A percentile compares a stretch with the other conserved stretches of the same genome.
phyloP scores from a whole-genome alignment of 2,888 invertebrate genomes.

The Leptinotarsa peninsularis region DNA sequence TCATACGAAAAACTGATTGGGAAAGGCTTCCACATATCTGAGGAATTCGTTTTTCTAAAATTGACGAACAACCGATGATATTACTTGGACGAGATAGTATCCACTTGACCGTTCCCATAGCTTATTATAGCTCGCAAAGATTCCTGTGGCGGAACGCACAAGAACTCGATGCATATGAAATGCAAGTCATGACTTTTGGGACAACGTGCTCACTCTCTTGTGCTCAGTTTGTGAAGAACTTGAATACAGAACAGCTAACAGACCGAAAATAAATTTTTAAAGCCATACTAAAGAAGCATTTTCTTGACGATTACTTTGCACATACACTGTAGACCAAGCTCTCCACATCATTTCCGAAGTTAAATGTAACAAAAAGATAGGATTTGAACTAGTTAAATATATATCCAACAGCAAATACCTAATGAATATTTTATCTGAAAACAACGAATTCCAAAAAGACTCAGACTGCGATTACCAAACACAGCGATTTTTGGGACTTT shows the following conservation, averaged over 20 bases:
- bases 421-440: not conserved
- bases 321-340: not conserved
- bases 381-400: slow-evolving; percentile 44
- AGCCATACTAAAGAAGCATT: not conserved
- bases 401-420: slow-evolving; percentile 44
- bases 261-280: not conserved
- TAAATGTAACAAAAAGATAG: slow-evolving; percentile 9
- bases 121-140: not conserved
- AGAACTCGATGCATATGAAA: not conserved
- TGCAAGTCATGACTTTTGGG: slow-evolving; percentile 9
- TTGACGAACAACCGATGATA: not conserved
- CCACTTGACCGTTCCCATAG: too few relatives aligned
- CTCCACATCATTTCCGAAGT: slow-evolving; percentile 17
- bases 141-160: slow-evolving; percentile 1
- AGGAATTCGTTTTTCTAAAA: not conserved
- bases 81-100: not conserved
- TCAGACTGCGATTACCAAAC: not conserved
- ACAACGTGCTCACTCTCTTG: not conserved
- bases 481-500: slow-evolving; percentile 10
- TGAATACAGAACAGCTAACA: not conserved
- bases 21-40: not conserved
- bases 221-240: not conserved
- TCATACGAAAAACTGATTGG: not conserved
- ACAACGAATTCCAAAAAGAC: slow-evolving; percentile 14
- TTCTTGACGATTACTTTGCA: slow-evolving; percentile 2